These are phyloP conservation scores for Frankliniella fusca DNA, from an alignment of 2,888 invertebrate species.

Conservation along the genomic window DNA sequence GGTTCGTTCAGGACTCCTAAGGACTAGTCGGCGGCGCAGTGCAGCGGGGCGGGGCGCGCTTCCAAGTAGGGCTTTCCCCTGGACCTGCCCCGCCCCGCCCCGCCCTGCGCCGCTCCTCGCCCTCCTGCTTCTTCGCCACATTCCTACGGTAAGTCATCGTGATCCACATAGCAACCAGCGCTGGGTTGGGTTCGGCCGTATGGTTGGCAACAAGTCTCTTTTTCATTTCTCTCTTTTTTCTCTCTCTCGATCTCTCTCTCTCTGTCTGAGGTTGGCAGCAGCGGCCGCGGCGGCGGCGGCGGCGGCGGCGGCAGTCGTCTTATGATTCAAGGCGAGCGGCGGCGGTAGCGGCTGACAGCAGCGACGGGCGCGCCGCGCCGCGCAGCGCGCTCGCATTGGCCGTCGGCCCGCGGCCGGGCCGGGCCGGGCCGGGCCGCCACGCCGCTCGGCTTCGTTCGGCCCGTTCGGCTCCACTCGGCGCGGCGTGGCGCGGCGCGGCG, in stretches of 20 bases:
- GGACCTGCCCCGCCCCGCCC: background rate
- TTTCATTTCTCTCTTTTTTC: background rate
- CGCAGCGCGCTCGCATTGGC: no score
- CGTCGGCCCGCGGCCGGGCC: background rate
- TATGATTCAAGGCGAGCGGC: background rate
- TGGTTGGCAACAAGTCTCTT: slow-evolving; percentile 17
- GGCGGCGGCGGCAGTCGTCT: background rate
- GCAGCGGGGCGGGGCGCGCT: background rate
- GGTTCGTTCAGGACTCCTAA: no score
- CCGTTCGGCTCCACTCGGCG: background rate
- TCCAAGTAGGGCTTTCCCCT: background rate
- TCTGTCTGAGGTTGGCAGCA: background rate
- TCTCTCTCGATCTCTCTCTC: background rate
- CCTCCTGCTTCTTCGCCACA: background rate
- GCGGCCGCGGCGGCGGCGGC: background rate
- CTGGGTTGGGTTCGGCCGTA: background rate
- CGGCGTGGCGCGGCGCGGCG: background rate
- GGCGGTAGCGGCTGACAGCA: background rate
- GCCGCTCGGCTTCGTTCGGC: background rate
- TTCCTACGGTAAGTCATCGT: background rate
- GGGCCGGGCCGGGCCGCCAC: background rate
- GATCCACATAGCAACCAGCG: background rate
- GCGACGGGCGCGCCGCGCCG: no score
- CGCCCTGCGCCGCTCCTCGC: background rate
- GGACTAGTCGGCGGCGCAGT: no score